Percentiles rank a stretch among this genome's conserved stretches.
Conservation (phyloP, 1,140 invertebrate species). For the Saccostrea echinata region DNA sequence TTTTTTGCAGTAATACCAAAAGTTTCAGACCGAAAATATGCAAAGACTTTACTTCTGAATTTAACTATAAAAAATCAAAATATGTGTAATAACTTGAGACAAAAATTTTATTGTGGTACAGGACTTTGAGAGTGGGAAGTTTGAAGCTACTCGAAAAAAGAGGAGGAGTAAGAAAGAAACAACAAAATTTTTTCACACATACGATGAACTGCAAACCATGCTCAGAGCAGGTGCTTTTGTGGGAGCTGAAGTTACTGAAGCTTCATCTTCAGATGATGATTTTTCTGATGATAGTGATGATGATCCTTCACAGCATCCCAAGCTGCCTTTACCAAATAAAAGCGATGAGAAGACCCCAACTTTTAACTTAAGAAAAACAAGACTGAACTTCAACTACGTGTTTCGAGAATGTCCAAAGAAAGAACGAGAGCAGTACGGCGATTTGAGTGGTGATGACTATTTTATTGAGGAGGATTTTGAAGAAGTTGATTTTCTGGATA, state of each 20-base stretch:
- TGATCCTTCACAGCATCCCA: neutral
- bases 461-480: neutral
- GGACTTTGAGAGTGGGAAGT: constrained; percentile 43
- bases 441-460: neutral
- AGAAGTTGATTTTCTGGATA: neutral
- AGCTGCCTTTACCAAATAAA: neutral
- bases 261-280: constrained; percentile 8
- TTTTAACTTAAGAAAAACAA: neutral
- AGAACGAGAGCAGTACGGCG: neutral
- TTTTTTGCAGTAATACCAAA: too few relatives aligned
- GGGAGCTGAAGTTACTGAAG: neutral
- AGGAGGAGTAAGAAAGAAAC: constrained; percentile 35
- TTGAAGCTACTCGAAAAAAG: neutral
- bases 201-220: constrained; percentile 22
- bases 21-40: too few relatives aligned
- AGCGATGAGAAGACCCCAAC: neutral
- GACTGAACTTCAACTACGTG: constrained; percentile 13
- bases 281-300: neutral
- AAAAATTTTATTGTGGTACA: neutral
- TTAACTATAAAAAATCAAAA: neutral
- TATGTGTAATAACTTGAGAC: too few relatives aligned
- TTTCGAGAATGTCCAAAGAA: constrained; percentile 7
- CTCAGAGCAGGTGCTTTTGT: neutral
- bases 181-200: neutral
- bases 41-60: too few relatives aligned